Evolutionary conservation across 2,888 invertebrate species (phyloP).

Genomic region (Augochlorella aurata): DNA sequence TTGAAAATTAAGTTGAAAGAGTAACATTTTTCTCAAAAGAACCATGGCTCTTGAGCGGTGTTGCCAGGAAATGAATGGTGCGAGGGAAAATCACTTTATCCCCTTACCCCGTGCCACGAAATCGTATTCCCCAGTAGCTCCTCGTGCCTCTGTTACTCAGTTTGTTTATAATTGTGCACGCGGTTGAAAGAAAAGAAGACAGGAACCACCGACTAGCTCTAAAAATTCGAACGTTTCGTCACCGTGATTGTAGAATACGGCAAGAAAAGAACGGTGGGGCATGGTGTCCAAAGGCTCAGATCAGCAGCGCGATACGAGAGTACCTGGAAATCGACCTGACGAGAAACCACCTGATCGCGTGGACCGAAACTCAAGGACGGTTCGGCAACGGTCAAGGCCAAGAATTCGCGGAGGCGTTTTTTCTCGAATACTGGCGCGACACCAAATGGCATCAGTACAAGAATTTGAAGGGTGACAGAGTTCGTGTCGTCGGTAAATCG

Average conservation of each 20-base stretch:
- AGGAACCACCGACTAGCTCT: background rate
- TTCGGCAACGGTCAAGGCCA: slow-evolving; percentile 95
- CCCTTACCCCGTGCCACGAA: too few relatives aligned
- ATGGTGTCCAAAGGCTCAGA: slow-evolving; percentile 94
- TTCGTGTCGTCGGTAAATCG: slow-evolving; percentile 76
- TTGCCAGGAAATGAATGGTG: too few relatives aligned
- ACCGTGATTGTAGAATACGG: slow-evolving; percentile 86
- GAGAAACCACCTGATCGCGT: slow-evolving; percentile 90
- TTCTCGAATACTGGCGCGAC: slow-evolving; percentile 91
- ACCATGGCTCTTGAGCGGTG: too few relatives aligned
- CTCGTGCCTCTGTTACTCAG: too few relatives aligned
- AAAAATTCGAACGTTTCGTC: background rate
- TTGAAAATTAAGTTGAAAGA: too few relatives aligned
- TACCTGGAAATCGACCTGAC: slow-evolving; percentile 92
- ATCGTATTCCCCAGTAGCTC: too few relatives aligned
- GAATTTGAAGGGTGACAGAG: slow-evolving; percentile 90
- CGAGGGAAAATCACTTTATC: too few relatives aligned
- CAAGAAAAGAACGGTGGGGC: slow-evolving; percentile 94
- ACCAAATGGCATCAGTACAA: slow-evolving; percentile 91
- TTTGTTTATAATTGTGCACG: too few relatives aligned
- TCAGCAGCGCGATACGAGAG: slow-evolving; percentile 89
- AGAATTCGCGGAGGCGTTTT: slow-evolving; percentile 92
- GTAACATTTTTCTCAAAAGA: too few relatives aligned
- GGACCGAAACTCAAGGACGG: slow-evolving; percentile 94
- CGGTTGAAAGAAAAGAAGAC: background rate